Conservation (phyloP, 2,888 invertebrate genomes). For the Nysson spinosus region DNA sequence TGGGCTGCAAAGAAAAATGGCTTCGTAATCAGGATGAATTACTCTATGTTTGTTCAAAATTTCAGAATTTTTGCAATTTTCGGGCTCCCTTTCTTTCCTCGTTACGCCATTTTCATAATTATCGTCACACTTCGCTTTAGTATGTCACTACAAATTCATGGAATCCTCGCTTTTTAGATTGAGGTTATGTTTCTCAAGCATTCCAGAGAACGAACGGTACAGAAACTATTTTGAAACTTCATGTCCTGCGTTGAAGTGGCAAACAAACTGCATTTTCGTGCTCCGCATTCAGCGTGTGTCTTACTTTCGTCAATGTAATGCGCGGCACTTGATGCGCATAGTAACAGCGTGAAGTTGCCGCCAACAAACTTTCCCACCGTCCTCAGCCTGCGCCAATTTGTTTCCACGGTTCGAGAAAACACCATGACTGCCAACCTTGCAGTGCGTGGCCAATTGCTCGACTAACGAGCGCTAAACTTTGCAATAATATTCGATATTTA, state of each 20-base stretch:
- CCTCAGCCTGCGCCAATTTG: background rate
- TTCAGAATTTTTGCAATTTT: too few relatives aligned
- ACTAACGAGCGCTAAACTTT: too few relatives aligned
- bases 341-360: slow-evolving; percentile 9
- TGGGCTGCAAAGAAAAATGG: too few relatives aligned
- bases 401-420: background rate
- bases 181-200: slow-evolving; percentile 7
- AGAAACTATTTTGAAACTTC: slow-evolving; percentile 51
- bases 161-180: slow-evolving; percentile 11
- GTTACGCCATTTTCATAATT: too few relatives aligned
- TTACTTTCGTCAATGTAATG: slow-evolving; percentile 38
- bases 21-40: too few relatives aligned
- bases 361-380: slow-evolving; percentile 20
- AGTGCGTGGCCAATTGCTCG: too few relatives aligned
- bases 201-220: slow-evolving; percentile 6
- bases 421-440: too few relatives aligned
- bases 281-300: slow-evolving; percentile 40
- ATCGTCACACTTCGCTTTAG: too few relatives aligned
- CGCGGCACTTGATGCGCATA: slow-evolving; percentile 30
- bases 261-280: slow-evolving; percentile 49
- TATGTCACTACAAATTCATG: slow-evolving; percentile 26
- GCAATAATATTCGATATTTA: too few relatives aligned
- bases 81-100: too few relatives aligned
- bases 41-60: too few relatives aligned
- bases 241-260: slow-evolving; percentile 21